phyloP scores from a whole-genome alignment of 2,888 invertebrate genomes.

The Argyresthia goedartella region DNA sequence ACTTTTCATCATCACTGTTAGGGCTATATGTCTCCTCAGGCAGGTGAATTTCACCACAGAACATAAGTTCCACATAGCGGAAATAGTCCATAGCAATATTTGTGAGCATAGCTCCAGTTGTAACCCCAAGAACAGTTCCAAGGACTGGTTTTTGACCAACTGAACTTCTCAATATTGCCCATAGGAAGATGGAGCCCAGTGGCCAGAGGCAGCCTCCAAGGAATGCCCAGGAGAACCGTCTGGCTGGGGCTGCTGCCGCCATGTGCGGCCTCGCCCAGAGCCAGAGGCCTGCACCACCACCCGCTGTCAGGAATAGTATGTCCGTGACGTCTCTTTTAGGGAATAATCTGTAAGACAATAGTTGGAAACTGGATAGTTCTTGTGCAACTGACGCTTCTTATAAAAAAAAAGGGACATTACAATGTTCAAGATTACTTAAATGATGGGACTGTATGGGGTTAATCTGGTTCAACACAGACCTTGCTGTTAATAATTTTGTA shows the following conservation, averaged over 20 bases:
- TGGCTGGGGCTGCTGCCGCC: constrained; percentile 71
- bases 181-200: constrained; percentile 89
- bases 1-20: constrained; percentile 67
- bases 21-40: constrained; percentile 57
- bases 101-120: constrained; percentile 76
- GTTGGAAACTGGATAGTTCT: neutral
- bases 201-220: constrained; percentile 86
- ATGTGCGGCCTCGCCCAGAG: constrained; percentile 86
- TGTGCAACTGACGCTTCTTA: too few relatives aligned
- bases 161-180: constrained; percentile 87
- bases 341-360: constrained; percentile 72
- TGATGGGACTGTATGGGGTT: too few relatives aligned
- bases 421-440: too few relatives aligned
- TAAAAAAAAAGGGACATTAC: too few relatives aligned
- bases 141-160: constrained; percentile 78
- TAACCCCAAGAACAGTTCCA: constrained; percentile 78
- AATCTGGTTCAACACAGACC: too few relatives aligned
- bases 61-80: constrained; percentile 72
- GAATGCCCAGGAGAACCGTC: constrained; percentile 78
- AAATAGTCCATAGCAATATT: constrained; percentile 75
- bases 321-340: constrained; percentile 85
- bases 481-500: too few relatives aligned
- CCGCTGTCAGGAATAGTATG: constrained; percentile 82
- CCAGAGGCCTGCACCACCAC: constrained; percentile 87
- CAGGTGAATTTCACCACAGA: constrained; percentile 62